Base-by-base conservation (phyloP, 2,797 vertebrate genomes). In the Platyrinchus mystaceus region DNA sequence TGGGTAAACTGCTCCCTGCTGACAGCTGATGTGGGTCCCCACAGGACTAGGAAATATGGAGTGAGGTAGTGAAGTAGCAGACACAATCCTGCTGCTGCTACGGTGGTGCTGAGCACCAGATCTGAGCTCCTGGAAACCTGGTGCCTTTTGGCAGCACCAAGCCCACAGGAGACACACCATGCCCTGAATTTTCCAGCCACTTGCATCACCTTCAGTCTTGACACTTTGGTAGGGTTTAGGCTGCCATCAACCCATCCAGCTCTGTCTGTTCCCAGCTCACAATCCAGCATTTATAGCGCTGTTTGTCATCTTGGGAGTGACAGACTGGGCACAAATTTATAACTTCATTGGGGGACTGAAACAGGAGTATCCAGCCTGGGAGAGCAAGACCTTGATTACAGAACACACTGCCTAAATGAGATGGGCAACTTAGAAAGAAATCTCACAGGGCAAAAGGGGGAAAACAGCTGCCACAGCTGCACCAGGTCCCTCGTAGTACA, bases 1-100 rank as follows among this genome's bases (percentile, higher is more conserved):
- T 0, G 0, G 39, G 66, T 12, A 52, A 73, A 12, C 59, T 73
- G 84, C 28, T 76, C 67, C 83, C 36, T 79, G 78, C 59, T 74
- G 50, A 46, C 37, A 17, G 12, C 23, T 82, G 5, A 5, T 3
- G 62, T 4, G 50, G 27, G 46, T 63, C 47, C 26, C 55, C 30
- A 34, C 3, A 8, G 78, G 32, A 43, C 43, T 30, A 23, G 62
- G 22, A 71, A 68, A 62, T 66, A 70, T 3, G 26, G 52, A 62
- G 21, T 0, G 0, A 74, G 37, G 39, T 24, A 56, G 24, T 9
- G 53, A 77, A 78, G 23, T 17, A 80, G 56, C 47, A 87, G 49
- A 67, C 0, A 0, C 0, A 4, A 47, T 70, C 71, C 55, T 87
- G 16, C 28, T 63, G 66, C n/a, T 59, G 27, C 36, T 22, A 1